Base-by-base conservation (phyloP, 2,113 vertebrate genomes). In the Sylvia atricapilla region DNA sequence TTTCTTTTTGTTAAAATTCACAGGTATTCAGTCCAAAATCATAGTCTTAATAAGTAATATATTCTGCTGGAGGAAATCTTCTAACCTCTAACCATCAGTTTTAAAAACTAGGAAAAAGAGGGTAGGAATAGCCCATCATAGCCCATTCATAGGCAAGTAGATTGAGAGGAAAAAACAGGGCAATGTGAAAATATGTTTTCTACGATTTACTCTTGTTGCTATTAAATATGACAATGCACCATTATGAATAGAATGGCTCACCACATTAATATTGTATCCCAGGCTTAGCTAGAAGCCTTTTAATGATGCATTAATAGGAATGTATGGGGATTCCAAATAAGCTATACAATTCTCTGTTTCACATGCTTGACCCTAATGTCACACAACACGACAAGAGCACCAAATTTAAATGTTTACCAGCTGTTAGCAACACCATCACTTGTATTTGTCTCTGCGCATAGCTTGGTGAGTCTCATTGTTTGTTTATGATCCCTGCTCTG, bases 401-500 rank as follows among this genome's bases (percentile, higher is more conserved):
- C 21, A 66, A 59, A 87, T 86, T 62, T 70, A 21, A 69, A 11
- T 67, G 74, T 58, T 87, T 93, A 50, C 66, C 37, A 69, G 83
- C 56, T 89, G 77, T 66, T 92, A 86, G 68, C 46, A 67, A 10
- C 31, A 46, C 33, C 17, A 25, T 28, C 0, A 0, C 55, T 90
- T 62, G 28, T 58, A 20, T 87, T 66, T 82, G 43, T 77, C 37
- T 70, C 16, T 90, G 21, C 43, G 4, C 55, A 39, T 25, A 75
- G 21, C 62, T 59, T 70, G 39, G 74, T 43, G 47, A 75, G 47
- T 56, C 73, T 63, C 58, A 47, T 41, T 70, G 47, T 68, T 88
- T 88, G 70, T 83, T 97, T 97, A 62, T 85, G 43, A 89, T 89
- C 64, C 46, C 52, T 78, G 73, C 66, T 94, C 39, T 75, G 46